Evolutionary conservation across 2,113 vertebrate species (phyloP), one percentile per base, ranked within the genome.

Genomic region (Vanacampus margaritifer): DNA sequence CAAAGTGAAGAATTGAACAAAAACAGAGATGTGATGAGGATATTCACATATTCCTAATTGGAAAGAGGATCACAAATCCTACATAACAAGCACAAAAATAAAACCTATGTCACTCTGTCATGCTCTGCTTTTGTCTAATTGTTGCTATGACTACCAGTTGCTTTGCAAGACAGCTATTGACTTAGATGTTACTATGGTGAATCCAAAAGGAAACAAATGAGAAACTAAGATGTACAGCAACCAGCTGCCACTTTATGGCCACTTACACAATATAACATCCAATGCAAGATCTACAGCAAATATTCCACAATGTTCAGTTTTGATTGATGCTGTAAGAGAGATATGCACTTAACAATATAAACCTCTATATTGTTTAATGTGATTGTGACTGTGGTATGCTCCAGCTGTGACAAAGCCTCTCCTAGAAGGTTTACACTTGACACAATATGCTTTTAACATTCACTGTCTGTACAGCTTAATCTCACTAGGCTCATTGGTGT

Each of bases 61-160:
- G 24, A 21, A 72, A n/a, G 41, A 11, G 37, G 69, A 75, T 73
- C 73, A 72, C 21, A 57, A 73, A 58, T 83, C 63, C 14, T 67
- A 61, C 60, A 9, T 54, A 5, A 75, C 46, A 57, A 68, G 48
- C 75, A n/a, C 66, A 75, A 76, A 80, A 84, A 79, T 66, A 79
- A 64, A 71, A 63, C 64, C 75, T 51, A 45, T 26, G 45, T 19
- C 12, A 43, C 35, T 63, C 63, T 24, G 78, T 84, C 78, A 78
- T 66, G 28, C 73, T 76, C 71, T 79, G 74, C 68, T 77, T 76
- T 62, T 32, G 68, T 71, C 62, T 37, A 32, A 64, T 53, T 35
- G 80, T 87, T 64, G 51, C 85, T 67, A 86, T 85, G 84, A 82
- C 85, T 78, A 87, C 83, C 39, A 61, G 56, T 69, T 77, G 70